Evolutionary conservation across 2,888 invertebrate species (phyloP).

Genomic region (Meganola albula): DNA sequence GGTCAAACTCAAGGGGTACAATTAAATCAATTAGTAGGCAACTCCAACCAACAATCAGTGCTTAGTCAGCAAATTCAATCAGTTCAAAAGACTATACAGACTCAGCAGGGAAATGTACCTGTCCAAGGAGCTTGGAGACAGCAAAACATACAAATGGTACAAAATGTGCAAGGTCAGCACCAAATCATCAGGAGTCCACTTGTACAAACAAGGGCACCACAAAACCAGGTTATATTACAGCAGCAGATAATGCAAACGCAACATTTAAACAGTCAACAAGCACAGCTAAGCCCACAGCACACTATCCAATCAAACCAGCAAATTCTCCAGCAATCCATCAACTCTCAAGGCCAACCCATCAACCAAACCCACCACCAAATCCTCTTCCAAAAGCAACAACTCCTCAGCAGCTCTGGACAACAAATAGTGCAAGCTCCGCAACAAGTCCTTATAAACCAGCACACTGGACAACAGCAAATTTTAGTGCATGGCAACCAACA

Average conservation of each 20-base stretch:
- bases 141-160: constrained; percentile 73
- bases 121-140: constrained; percentile 68
- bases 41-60: constrained; percentile 55
- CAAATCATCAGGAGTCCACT: constrained; percentile 69
- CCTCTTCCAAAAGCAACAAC: constrained; percentile 76
- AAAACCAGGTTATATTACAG: constrained; percentile 74
- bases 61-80: constrained; percentile 72
- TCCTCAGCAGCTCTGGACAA: constrained; percentile 73
- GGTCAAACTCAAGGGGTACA: constrained; percentile 59
- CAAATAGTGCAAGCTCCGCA: constrained; percentile 73
- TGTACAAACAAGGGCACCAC: constrained; percentile 66
- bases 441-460: constrained; percentile 71
- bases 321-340: constrained; percentile 78
- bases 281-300: constrained; percentile 74
- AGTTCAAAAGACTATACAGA: constrained; percentile 66
- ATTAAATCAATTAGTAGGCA: constrained; percentile 65
- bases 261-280: constrained; percentile 66
- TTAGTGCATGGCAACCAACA: constrained; percentile 72
- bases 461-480: constrained; percentile 70
- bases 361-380: constrained; percentile 72
- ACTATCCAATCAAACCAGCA: constrained; percentile 75
- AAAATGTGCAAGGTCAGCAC: constrained; percentile 73
- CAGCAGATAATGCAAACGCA: constrained; percentile 78
- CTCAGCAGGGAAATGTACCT: constrained; percentile 54
- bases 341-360: constrained; percentile 70